These are phyloP conservation scores for Balaenoptera acutorostrata DNA, from an alignment of 2,113 vertebrate genomes.

Conservation along the genomic window DNA sequence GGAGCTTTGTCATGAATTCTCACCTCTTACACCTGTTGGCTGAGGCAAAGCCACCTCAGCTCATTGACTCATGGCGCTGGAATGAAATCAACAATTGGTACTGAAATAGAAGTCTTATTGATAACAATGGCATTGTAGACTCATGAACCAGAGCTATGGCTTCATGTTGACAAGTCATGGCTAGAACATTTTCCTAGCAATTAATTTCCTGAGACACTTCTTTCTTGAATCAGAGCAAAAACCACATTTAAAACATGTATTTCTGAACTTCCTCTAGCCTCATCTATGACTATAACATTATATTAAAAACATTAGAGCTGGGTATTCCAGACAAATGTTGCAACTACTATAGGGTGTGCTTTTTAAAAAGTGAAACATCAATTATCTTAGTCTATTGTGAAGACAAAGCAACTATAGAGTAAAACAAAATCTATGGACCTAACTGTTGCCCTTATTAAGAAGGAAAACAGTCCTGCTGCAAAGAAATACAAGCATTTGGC, in stretches of 20 bases:
- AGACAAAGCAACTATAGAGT: not conserved
- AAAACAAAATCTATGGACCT: not conserved
- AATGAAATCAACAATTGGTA: not conserved
- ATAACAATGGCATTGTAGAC: not conserved
- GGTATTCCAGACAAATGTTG: not conserved
- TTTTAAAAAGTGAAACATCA: not conserved
- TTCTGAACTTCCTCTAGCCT: not conserved
- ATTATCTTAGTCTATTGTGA: not conserved
- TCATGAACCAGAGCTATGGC: not conserved
- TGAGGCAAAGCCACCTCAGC: not conserved
- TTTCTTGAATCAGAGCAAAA: not conserved
- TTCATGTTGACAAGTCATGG: not conserved
- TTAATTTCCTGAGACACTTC: not conserved
- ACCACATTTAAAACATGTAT: not conserved
- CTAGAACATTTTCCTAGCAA: not conserved
- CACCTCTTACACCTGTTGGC: not conserved
- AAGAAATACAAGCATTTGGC: not conserved
- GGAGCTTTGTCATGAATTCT: constrained; percentile 15
- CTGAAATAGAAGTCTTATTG: not conserved
- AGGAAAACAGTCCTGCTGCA: not conserved
- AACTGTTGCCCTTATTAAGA: not conserved
- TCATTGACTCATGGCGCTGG: not conserved
- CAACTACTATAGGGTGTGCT: not conserved
- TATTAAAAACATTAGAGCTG: not conserved
- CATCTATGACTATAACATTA: not conserved